Percentiles rank a stretch among this genome's conserved stretches.
These are phyloP conservation scores for Nasonia longicornis DNA, from an alignment of 1,140 invertebrate genomes.

Conservation along the genomic window DNA sequence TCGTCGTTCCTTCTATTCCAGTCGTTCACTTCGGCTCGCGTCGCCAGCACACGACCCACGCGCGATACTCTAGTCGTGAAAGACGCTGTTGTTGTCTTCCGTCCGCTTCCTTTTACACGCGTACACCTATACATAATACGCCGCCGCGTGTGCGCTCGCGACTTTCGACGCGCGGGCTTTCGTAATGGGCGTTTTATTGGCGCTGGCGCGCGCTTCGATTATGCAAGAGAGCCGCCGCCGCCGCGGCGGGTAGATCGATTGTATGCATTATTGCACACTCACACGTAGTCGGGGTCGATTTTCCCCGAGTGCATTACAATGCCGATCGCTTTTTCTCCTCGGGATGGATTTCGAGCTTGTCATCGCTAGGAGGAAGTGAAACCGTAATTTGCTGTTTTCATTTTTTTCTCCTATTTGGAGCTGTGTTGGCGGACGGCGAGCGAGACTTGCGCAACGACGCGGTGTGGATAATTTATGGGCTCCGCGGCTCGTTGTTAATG, in stretches of 20 bases:
- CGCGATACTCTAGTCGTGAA: background rate
- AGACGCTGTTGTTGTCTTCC: background rate
- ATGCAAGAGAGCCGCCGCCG: background rate
- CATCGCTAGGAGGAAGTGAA: slow-evolving; percentile 25
- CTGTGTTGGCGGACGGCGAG: too few species aligned
- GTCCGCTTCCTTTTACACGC: background rate
- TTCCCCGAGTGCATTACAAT: too few species aligned
- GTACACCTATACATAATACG: background rate
- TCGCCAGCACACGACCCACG: too few species aligned
- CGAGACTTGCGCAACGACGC: background rate
- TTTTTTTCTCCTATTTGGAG: too few species aligned
- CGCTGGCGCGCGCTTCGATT: background rate
- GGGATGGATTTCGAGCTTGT: background rate
- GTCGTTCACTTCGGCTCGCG: background rate
- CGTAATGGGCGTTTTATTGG: background rate
- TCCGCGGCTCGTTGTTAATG: background rate
- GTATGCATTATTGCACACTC: background rate
- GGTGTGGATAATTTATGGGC: slow-evolving; percentile 1
- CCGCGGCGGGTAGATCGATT: background rate
- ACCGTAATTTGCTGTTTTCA: background rate
- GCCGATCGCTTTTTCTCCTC: background rate
- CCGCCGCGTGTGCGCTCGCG: too few species aligned
- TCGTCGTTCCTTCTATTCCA: background rate
- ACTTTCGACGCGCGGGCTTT: background rate
- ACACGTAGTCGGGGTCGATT: background rate